Evolutionary conservation across 2,888 invertebrate genomes (phyloP).

Genomic region (Drosophila nr. medialis): DNA sequence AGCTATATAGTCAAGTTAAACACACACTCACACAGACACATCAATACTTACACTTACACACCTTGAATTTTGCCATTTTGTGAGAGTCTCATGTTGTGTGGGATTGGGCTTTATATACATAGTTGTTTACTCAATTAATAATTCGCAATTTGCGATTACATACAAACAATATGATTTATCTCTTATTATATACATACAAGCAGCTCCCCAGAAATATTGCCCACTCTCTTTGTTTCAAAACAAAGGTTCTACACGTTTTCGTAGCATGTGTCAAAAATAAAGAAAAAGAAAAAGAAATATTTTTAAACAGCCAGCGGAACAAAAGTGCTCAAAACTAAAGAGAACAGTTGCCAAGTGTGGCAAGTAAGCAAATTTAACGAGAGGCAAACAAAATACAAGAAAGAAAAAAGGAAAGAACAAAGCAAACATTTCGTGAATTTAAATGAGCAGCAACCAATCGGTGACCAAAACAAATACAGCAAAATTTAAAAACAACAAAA

Average conservation of each 20-base stretch:
- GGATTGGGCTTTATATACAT: neutral
- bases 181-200: neutral
- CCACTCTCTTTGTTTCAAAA: slow-evolving; percentile 30
- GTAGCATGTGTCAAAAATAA: slow-evolving; percentile 55
- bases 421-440: slow-evolving; percentile 35
- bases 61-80: neutral
- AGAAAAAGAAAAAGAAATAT: slow-evolving; percentile 5
- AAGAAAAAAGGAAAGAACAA: neutral
- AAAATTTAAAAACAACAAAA: slow-evolving; percentile 27
- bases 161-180: neutral
- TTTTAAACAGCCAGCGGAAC: neutral
- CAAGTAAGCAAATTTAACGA: slow-evolving; percentile 13
- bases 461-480: slow-evolving; percentile 55
- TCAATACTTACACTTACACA: slow-evolving; percentile 37
- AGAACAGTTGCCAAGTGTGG: slow-evolving; percentile 57
- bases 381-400: slow-evolving; percentile 8
- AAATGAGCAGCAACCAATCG: slow-evolving; percentile 47
- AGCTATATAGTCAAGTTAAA: slow-evolving; percentile 7
- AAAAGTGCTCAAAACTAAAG: neutral
- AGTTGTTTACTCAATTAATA: neutral
- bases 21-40: slow-evolving; percentile 26
- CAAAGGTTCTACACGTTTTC: slow-evolving; percentile 62
- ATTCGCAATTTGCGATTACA: neutral
- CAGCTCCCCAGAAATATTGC: neutral
- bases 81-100: slow-evolving; percentile 8